These are phyloP conservation scores for Hipparchia semele DNA, from an alignment of 2,888 invertebrate species.

Conservation along the genomic window DNA sequence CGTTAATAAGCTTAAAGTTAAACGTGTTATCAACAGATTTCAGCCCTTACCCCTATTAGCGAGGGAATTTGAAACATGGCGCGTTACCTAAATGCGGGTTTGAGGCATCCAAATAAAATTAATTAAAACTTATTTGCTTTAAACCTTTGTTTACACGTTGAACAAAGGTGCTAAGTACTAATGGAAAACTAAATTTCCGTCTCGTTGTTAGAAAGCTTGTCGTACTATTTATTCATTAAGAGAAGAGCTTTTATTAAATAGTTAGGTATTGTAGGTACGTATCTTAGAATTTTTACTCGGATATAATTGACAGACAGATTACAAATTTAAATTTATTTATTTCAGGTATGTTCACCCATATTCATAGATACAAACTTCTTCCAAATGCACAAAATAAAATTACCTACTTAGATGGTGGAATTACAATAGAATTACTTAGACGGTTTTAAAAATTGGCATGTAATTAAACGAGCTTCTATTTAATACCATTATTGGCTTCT, in stretches of 20 bases:
- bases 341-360: too few relatives aligned
- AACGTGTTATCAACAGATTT: constrained; percentile 32
- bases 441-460: background rate
- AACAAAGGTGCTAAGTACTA: constrained; percentile 23
- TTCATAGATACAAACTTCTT: too few relatives aligned
- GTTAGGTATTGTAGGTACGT: background rate
- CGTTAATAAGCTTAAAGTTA: constrained; percentile 25
- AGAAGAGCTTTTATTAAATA: background rate
- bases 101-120: constrained; percentile 38
- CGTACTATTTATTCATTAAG: background rate
- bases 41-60: constrained; percentile 39
- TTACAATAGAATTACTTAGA: background rate
- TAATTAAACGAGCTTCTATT: too few relatives aligned
- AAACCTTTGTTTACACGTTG: constrained; percentile 34
- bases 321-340: too few relatives aligned
- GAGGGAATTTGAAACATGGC: constrained; percentile 37
- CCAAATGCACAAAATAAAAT: too few relatives aligned
- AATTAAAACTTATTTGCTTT: constrained; percentile 38
- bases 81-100: constrained; percentile 38
- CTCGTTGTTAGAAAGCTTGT: background rate
- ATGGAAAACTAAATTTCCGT: background rate
- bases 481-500: too few relatives aligned
- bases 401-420: too few relatives aligned
- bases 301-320: too few relatives aligned
- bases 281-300: background rate